Conservation (phyloP, 2,888 invertebrate genomes). For the Cantharis lateralis region DNA sequence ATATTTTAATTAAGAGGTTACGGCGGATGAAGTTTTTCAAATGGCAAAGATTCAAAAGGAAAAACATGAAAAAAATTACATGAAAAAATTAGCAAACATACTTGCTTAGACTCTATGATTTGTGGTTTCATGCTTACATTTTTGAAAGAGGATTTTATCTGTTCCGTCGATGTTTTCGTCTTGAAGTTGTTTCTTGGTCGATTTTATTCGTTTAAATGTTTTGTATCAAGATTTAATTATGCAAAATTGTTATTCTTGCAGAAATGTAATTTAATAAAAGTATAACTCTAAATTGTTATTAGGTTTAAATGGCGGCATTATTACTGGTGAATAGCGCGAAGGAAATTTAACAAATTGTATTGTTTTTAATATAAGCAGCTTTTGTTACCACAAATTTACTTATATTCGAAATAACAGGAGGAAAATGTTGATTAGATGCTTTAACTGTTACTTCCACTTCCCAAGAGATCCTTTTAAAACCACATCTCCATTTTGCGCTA, state of each 20-base stretch:
- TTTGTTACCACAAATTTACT: neutral
- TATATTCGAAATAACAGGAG: neutral
- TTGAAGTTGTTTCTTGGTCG: neutral
- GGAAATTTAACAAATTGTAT: neutral
- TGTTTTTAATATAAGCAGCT: neutral
- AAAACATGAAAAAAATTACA: no score
- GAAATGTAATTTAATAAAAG: neutral
- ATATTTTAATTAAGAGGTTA: no score
- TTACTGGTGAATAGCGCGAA: neutral
- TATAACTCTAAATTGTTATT: neutral
- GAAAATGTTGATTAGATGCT: constrained; percentile 17
- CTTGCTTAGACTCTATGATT: no score
- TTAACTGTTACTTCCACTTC: constrained; percentile 15
- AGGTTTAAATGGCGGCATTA: neutral
- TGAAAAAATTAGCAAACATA: no score
- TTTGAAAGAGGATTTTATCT: neutral
- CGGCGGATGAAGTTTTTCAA: no score
- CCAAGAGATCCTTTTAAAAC: constrained; percentile 6
- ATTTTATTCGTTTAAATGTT: neutral
- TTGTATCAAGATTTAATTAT: neutral
- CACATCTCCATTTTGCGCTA: constrained; percentile 4
- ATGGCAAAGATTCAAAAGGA: no score
- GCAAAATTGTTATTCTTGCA: neutral
- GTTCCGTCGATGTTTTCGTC: neutral
- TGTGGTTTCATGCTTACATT: neutral